These are phyloP conservation scores for Eueides isabella DNA, from an alignment of 1,140 invertebrate genomes.

Conservation along the genomic window DNA sequence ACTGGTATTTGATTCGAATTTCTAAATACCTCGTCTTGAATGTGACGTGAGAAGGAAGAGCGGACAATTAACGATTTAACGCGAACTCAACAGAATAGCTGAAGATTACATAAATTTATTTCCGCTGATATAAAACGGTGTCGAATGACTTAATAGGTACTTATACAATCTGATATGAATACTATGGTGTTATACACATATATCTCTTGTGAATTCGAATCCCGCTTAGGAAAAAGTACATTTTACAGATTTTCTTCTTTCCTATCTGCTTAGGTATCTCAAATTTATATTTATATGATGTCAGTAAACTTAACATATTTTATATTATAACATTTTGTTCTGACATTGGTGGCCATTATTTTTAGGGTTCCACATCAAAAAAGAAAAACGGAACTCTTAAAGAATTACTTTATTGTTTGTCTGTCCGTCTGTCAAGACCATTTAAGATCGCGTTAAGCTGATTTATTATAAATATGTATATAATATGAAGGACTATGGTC, in stretches of 20 bases:
- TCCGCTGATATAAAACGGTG: slow-evolving; percentile 25
- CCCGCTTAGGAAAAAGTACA: not conserved
- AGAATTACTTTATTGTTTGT: too few species aligned
- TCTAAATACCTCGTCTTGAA: slow-evolving; percentile 47
- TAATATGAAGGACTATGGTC: too few species aligned
- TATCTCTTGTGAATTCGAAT: not conserved
- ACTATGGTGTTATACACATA: too few species aligned
- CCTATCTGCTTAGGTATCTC: not conserved
- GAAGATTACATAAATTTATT: slow-evolving; percentile 34
- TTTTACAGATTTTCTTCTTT: not conserved
- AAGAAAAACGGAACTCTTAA: too few species aligned
- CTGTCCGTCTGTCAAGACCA: too few species aligned
- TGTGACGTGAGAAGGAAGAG: slow-evolving; percentile 47
- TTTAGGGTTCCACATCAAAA: too few species aligned
- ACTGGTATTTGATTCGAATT: slow-evolving; percentile 49
- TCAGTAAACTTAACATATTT: not conserved
- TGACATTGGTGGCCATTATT: too few species aligned
- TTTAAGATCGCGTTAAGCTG: too few species aligned
- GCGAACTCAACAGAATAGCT: slow-evolving; percentile 38
- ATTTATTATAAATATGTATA: too few species aligned
- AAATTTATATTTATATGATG: not conserved
- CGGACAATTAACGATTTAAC: slow-evolving; percentile 52
- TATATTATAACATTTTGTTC: not conserved
- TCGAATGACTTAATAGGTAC: slow-evolving; percentile 5
- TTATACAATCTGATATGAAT: slow-evolving; percentile 6